A percentile compares a stretch with the other conserved stretches of the same genome.
Evolutionary conservation across 2,113 vertebrate species (phyloP).

Genomic region (Calcarius ornatus): DNA sequence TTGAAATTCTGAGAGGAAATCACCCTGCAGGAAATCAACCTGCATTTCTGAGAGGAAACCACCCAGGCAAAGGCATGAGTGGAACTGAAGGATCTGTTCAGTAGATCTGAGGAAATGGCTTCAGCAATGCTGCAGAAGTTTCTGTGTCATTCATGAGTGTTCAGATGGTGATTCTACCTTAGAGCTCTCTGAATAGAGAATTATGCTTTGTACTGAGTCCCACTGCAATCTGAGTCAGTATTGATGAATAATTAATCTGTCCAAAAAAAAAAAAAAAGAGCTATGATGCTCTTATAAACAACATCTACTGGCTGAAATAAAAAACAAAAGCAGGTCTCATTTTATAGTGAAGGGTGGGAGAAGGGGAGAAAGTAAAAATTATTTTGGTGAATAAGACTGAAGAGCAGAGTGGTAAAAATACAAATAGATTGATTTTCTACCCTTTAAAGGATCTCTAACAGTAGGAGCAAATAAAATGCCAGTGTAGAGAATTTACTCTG

Average conservation of each 20-base stretch:
- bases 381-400: background rate
- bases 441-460: background rate
- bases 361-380: background rate
- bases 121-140: background rate
- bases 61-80: background rate
- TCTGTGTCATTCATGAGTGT: background rate
- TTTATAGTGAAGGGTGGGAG: background rate
- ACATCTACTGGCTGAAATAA: background rate
- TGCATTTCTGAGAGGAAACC: background rate
- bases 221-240: background rate
- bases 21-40: background rate
- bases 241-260: background rate
- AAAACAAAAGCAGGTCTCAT: background rate
- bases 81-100: background rate
- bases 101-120: background rate
- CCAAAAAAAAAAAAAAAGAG: background rate
- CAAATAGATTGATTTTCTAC: background rate
- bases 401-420: background rate
- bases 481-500: background rate
- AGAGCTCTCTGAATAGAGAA: background rate
- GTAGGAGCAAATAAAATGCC: background rate
- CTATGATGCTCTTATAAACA: background rate
- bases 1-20: background rate
- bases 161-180: background rate
- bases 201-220: background rate